Percentiles rank a stretch among this genome's conserved stretches.
Evolutionary conservation across 2,888 invertebrate genomes (phyloP).

Genomic region (Andrena trimmerana): DNA sequence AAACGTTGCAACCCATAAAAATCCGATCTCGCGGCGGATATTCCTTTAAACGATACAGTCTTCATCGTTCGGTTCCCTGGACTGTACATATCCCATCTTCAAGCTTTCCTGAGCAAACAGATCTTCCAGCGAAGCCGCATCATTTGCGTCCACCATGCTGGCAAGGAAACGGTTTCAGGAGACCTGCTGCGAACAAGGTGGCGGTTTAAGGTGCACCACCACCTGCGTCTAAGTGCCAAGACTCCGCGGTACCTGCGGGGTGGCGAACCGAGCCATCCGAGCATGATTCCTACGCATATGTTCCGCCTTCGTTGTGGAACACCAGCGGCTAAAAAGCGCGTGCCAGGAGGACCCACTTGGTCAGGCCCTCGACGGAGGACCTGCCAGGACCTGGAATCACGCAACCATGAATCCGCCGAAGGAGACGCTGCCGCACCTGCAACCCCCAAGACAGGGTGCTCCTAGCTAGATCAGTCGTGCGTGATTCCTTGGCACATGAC

Average conservation of each 20-base stretch:
- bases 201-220: conserved; percentile 75
- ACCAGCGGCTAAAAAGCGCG: conserved; percentile 69
- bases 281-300: conserved; percentile 83
- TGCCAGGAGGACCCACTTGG: conserved; percentile 67
- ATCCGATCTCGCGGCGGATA: conserved; percentile 19
- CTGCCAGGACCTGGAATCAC: conserved; percentile 78
- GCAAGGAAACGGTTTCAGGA: conserved; percentile 42
- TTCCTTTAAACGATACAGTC: not conserved
- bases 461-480: conserved; percentile 73
- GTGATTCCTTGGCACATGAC: conserved; percentile 82
- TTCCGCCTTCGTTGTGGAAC: conserved; percentile 72
- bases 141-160: conserved; percentile 7
- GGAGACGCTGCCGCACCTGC: conserved; percentile 81
- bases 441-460: conserved; percentile 82
- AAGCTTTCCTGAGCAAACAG: not conserved
- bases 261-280: conserved; percentile 74
- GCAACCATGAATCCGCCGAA: conserved; percentile 84
- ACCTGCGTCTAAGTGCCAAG: conserved; percentile 79
- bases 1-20: conserved; percentile 19
- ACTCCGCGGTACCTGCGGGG: conserved; percentile 76
- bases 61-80: not conserved
- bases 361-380: conserved; percentile 62
- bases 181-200: conserved; percentile 62
- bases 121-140: not conserved
- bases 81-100: not conserved